Conservation (phyloP, 2,888 invertebrate species). For the Penaeus monodon region DNA sequence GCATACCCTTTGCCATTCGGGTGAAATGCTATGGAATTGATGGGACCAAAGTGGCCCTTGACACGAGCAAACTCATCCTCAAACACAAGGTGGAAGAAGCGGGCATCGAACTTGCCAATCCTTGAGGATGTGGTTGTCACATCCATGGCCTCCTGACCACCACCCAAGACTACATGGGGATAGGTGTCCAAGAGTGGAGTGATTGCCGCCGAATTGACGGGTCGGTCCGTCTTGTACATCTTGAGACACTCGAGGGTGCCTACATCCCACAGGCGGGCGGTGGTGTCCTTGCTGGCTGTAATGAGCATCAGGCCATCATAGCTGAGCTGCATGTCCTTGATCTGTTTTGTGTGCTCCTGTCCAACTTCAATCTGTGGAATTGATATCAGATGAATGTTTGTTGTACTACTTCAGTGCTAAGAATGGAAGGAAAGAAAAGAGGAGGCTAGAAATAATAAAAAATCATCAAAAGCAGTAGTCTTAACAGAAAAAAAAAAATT, state of each 20-base stretch:
- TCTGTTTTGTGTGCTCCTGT: conserved; percentile 79
- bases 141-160: conserved; percentile 99
- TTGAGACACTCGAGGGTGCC: conserved; percentile 88
- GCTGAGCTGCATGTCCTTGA: conserved; percentile 96
- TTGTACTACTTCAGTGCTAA: not conserved
- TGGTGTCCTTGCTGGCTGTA: conserved; percentile 95
- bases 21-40: conserved; percentile 97
- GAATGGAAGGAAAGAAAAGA: not conserved
- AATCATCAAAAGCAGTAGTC: not conserved
- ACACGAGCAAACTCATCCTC: conserved; percentile 97
- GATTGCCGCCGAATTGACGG: conserved; percentile 97
- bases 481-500: not conserved
- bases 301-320: conserved; percentile 95
- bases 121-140: conserved; percentile 95
- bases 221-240: conserved; percentile 96
- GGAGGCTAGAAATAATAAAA: not conserved
- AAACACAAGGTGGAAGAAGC: conserved; percentile 93
- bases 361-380: conserved; percentile 46
- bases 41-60: conserved; percentile 99
- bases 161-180: conserved; percentile 93
- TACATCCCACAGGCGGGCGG: conserved; percentile 94
- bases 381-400: not conserved
- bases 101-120: conserved; percentile 96
- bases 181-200: conserved; percentile 86
- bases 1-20: conserved; percentile 97